Evolutionary conservation across 2,888 invertebrate species (phyloP), one percentile per base, ranked within the genome.

Genomic region (Empis stercorea): DNA sequence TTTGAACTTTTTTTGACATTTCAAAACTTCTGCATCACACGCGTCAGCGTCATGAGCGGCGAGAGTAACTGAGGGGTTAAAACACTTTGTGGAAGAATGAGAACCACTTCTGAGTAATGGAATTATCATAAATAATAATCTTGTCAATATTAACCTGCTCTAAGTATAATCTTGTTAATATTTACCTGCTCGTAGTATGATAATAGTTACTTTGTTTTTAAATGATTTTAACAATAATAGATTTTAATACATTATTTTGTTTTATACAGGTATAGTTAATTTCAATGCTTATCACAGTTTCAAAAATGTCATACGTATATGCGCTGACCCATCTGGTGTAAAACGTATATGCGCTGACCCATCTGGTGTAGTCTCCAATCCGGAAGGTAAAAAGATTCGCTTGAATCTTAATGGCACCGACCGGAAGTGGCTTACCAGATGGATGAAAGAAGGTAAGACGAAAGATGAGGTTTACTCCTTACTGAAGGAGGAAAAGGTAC

Each of bases 221-320:
- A 32, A 13, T 32, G 3, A 10, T 13, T 3, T 13, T 30, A 9
- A 30, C 10, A 30, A 9, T 30, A 9, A 9, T 30, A 9, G 3
- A 5, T 32, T 13, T 13, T 5, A 32, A 32, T 34, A n/a, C n/a
- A n/a, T 34, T 11, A 13, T 34, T 34, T n/a, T 13, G 34, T 2
- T 13, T n/a, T 34, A n/a, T 34, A 2, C 13, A 37, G 30, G 38
- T 37, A 13, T 23, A 4, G 52, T 48, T 14, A 46, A 47, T 45
- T 56, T 56, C 48, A 55, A 54, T 53, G 45, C 46, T 27, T 44
- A 44, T 30, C 48, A 57, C 45, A 53, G 55, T 23, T 56, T 43
- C 15, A 30, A 15, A 42, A 44, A n/a, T 44, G 38, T 30, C 14
- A 20, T 4, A 23, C 43, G 50, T 14, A 51, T 32, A 53, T 54